These are phyloP conservation scores for Saxidomus purpurata DNA, from an alignment of 1,140 invertebrate genomes.

Conservation along the genomic window DNA sequence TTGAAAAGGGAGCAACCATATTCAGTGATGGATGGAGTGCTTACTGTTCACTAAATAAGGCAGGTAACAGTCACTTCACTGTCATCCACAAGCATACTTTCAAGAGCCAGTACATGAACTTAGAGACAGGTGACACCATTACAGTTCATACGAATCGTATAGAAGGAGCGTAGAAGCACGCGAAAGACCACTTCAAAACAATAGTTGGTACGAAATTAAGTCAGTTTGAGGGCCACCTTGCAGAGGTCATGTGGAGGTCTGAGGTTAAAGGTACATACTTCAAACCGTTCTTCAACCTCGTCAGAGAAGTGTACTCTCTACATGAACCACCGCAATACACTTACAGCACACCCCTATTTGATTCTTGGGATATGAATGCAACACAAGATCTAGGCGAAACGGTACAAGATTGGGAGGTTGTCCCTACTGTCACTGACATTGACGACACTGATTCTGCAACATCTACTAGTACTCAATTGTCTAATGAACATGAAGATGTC, in stretches of 20 bases:
- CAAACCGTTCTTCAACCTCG: background rate
- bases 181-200: background rate
- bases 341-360: background rate
- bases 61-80: background rate
- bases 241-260: background rate
- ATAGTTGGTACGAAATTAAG: background rate
- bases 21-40: background rate
- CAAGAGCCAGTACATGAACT: background rate
- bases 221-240: background rate
- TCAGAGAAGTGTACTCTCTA: background rate
- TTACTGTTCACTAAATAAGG: background rate
- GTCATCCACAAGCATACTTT: background rate
- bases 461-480: too few species aligned
- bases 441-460: too few species aligned
- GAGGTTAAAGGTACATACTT: background rate
- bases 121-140: background rate
- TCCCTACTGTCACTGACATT: too few species aligned
- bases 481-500: too few species aligned
- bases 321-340: background rate
- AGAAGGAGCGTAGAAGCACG: slow-evolving; percentile 3
- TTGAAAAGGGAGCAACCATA: background rate
- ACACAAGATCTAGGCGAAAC: too few species aligned
- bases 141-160: background rate
- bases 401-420: too few species aligned
- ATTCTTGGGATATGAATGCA: background rate